phyloP scores from a whole-genome alignment of 2,888 invertebrate species.

The Hedya salicella region DNA sequence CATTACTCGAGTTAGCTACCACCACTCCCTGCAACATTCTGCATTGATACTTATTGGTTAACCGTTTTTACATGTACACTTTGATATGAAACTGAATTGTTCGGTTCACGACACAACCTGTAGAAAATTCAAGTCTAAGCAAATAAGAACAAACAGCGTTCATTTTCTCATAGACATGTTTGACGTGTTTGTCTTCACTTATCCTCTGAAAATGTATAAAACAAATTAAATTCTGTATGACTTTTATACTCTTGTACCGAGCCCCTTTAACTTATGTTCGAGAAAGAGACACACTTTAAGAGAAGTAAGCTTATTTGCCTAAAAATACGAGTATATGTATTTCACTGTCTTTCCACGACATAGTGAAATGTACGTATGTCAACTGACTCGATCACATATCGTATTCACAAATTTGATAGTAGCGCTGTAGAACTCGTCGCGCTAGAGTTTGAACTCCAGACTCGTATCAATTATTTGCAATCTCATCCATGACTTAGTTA shows the following conservation, averaged over 20 bases:
- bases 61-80: slow-evolving; percentile 27
- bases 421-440: no score
- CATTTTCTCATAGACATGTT: neutral
- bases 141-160: neutral
- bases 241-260: neutral
- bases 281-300: slow-evolving; percentile 9
- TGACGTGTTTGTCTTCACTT: slow-evolving; percentile 2
- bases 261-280: neutral
- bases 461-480: no score
- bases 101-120: neutral
- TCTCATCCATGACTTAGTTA: no score
- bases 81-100: neutral
- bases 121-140: neutral
- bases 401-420: no score
- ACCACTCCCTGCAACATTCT: slow-evolving; percentile 53
- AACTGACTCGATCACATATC: no score
- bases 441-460: no score
- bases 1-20: slow-evolving; percentile 57
- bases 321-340: neutral
- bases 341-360: neutral
- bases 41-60: slow-evolving; percentile 52
- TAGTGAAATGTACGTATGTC: no score
- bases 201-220: slow-evolving; percentile 15
- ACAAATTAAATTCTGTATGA: slow-evolving; percentile 14
- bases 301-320: slow-evolving; percentile 1